Conservation (phyloP, 2,888 invertebrate genomes). For the Agrotis exclamationis region DNA sequence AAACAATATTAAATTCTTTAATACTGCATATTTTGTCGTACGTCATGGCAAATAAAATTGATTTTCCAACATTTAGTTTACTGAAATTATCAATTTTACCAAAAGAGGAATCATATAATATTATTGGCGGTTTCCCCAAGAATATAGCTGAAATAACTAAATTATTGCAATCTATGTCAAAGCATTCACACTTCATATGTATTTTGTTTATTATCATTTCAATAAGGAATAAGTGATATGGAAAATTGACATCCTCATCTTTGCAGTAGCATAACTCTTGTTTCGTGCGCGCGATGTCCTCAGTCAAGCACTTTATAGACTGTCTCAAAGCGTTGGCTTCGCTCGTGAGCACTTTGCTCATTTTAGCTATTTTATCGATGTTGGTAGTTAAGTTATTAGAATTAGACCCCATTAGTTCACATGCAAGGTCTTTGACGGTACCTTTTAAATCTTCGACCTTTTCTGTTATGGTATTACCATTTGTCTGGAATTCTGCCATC, state of each 20-base stretch:
- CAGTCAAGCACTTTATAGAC: constrained; percentile 82
- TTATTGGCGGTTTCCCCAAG: constrained; percentile 84
- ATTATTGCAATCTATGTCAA: constrained; percentile 85
- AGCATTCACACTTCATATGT: constrained; percentile 89
- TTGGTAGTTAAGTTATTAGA: constrained; percentile 74
- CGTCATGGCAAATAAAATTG: constrained; percentile 87
- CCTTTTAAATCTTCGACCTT: constrained; percentile 76
- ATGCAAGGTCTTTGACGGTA: constrained; percentile 73
- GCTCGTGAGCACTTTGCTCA: constrained; percentile 83
- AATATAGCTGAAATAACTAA: constrained; percentile 84
- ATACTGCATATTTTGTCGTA: constrained; percentile 87
- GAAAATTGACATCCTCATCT: constrained; percentile 80
- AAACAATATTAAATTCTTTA: constrained; percentile 79
- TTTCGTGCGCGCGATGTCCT: constrained; percentile 82
- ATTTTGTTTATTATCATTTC: constrained; percentile 88
- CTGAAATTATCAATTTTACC: constrained; percentile 82
- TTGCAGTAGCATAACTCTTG: constrained; percentile 68
- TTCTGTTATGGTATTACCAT: constrained; percentile 71
- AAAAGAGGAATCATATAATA: constrained; percentile 83
- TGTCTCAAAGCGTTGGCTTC: constrained; percentile 85
- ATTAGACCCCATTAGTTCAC: constrained; percentile 65
- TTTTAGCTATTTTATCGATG: constrained; percentile 83
- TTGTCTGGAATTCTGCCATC: constrained; percentile 68
- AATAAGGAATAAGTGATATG: constrained; percentile 86
- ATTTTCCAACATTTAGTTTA: constrained; percentile 86